Evolutionary conservation across 1,140 invertebrate species (phyloP), one percentile per base, ranked within the genome.

Genomic region (Cydia fagiglandana): DNA sequence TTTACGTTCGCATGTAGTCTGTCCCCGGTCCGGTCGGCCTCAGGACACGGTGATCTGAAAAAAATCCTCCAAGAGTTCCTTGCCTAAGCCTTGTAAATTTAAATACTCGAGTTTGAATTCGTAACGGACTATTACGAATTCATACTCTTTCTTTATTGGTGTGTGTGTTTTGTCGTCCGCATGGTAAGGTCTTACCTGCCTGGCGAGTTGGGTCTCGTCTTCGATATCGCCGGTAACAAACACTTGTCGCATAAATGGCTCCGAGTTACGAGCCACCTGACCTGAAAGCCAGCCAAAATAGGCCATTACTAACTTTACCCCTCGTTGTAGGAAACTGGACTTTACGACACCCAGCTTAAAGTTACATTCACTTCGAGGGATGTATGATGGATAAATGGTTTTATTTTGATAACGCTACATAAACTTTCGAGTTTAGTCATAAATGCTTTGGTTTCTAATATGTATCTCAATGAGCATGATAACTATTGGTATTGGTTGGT

Each of bases 181-280:
- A 45, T 74, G 64, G 74, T 74, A 24, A 61, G 45, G 56, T 85
- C 88, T 93, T 91, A 95, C 94, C 94, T 95, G 94, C 77, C 95
- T 91, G 74, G 95, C 90, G 61, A 96, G 95, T 45, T 94, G 92
- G 61, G 94, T 91, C 79, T 94, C 94, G 84, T 95, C 94, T 76
- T 95, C 94, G 79, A 93, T 90, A 86, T 95, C 94, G 30, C 95
- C 95, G 77, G 95, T 95, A 66, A 99, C 95, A 89, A 98, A 98
- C 73, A 98, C 97, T 94, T 99, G 99, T 83, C 98, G 95, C 94
- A 99, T 99, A 84, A 97, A 96, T 12, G 99, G 99, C 93, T 99
- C 99, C 81, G 96, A 97, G 90, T 97, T 97, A 84, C 95, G 95
- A 45, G 99, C 99, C 81, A 99, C 98, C 79, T 95, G 94, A 76